Percentiles rank a stretch among this genome's conserved stretches.
phyloP scores from a whole-genome alignment of 2,797 vertebrate species.

The Rhynchotus rufescens region DNA sequence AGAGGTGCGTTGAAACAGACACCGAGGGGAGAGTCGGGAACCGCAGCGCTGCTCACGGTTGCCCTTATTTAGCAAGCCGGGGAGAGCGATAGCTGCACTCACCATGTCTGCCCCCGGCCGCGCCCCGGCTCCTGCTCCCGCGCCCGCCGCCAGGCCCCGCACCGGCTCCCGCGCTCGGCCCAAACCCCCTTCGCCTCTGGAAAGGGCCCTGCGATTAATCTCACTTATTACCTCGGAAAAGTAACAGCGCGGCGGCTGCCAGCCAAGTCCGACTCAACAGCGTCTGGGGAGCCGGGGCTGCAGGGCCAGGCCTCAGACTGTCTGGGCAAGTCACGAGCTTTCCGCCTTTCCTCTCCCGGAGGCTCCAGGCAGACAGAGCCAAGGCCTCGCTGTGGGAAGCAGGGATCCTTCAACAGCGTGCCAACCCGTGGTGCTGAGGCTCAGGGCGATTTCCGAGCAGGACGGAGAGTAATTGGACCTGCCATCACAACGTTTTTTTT shows the following conservation, averaged over 20 bases:
- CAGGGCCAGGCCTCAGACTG: constrained; percentile 80
- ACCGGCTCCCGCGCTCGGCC: constrained; percentile 51
- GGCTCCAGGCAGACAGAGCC: constrained; percentile 70
- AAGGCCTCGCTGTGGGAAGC: constrained; percentile 77
- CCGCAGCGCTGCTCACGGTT: background rate
- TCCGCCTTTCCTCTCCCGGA: constrained; percentile 74
- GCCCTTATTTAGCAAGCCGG: constrained; percentile 36
- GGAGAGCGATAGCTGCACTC: background rate
- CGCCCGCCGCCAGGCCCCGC: background rate
- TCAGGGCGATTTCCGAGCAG: constrained; percentile 64
- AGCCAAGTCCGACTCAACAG: constrained; percentile 78
- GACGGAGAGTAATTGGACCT: constrained; percentile 30
- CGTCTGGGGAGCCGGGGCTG: constrained; percentile 77
- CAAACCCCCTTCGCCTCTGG: constrained; percentile 66
- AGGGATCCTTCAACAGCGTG: constrained; percentile 53
- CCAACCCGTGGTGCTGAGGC: constrained; percentile 46
- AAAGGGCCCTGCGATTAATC: constrained; percentile 79
- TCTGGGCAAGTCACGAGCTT: constrained; percentile 80
- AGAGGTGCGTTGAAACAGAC: background rate
- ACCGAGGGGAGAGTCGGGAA: background rate
- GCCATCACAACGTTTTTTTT: background rate
- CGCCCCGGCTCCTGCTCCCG: no score
- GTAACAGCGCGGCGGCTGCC: constrained; percentile 74
- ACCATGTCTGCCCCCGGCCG: background rate
- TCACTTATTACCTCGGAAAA: constrained; percentile 81